Base-by-base conservation (phyloP, 2,797 vertebrate genomes). In the Lagothrix lagotricha region DNA sequence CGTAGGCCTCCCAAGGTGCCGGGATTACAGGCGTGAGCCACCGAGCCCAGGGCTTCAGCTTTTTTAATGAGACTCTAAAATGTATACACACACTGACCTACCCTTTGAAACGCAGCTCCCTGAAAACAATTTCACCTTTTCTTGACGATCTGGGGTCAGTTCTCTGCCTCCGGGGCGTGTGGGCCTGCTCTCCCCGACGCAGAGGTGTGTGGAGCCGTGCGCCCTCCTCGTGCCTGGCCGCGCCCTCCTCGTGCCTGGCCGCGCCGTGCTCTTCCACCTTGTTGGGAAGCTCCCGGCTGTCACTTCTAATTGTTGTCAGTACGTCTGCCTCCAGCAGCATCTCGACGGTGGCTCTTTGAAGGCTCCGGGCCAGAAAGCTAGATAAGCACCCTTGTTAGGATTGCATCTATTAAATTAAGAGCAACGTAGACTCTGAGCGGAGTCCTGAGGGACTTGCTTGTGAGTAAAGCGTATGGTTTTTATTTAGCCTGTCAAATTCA, bases 301-400 rank as follows among this genome's bases (percentile, higher is more conserved):
- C 94, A 58, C 86, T 79, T 26, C 33, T 50, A 48, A 81, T 95
- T 26, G 14, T 33, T 0, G 13, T 83, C 76, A 75, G n/a, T 0
- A 1, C 15, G 0, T 28, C 75, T 48, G 89, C 72, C 13, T 70
- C 88, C 19, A 7, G 10, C 12, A 12, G 84, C 80, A 9, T 67
- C 83, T 11, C 5, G 22, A 11, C 0, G 58, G 79, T 11, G 10
- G 57, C 30, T 39, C 86, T 95, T 75, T 85, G 88, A 82, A 83
- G 85, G 80, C 94, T 86, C 52, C 7, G 50, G 83, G 82, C 86
- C 76, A 57, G 93, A 84, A 57, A 90, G 92, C 41, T 81, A 26
- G 72, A 64, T 28, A 36, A 90, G 75, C 50, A 24, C 52, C 77
- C 86, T 95, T n/a, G 58, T 92, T 89, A 70, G 83, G 52, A 50